These are phyloP conservation scores for Ictalurus furcatus DNA, from an alignment of 2,113 vertebrate genomes.

Conservation along the genomic window DNA sequence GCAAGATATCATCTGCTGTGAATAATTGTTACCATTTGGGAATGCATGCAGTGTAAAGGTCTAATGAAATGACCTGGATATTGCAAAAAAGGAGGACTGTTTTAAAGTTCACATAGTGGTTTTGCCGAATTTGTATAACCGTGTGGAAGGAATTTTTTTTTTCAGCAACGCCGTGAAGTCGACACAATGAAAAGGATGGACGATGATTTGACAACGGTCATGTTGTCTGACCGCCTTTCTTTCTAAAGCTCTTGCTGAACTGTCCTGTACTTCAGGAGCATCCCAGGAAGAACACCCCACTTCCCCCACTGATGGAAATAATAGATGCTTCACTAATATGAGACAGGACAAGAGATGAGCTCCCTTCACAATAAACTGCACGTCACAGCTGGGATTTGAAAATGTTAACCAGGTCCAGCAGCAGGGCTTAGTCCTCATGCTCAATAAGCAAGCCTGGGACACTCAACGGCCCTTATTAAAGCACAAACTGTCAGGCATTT, in stretches of 20 bases:
- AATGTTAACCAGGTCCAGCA: neutral
- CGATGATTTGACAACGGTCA: neutral
- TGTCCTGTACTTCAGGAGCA: neutral
- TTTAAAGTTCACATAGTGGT: neutral
- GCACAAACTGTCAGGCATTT: conserved; percentile 63
- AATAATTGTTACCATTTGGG: conserved; percentile 54
- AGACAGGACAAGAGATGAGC: neutral
- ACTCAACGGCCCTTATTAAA: conserved; percentile 67
- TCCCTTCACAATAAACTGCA: neutral
- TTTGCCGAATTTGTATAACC: neutral
- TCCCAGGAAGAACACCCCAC: neutral
- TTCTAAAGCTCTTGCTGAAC: neutral
- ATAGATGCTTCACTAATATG: neutral
- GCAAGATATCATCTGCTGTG: conserved; percentile 58
- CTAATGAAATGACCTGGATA: conserved; percentile 34
- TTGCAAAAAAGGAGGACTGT: conserved; percentile 53
- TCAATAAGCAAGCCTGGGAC: conserved; percentile 33
- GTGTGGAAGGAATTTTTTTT: neutral
- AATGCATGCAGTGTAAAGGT: conserved; percentile 38
- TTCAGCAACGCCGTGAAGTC: neutral
- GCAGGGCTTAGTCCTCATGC: neutral
- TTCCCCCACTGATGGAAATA: neutral
- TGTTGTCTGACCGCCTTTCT: neutral
- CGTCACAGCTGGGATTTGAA: neutral
- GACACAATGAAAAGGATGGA: neutral